Evolutionary conservation across 2,113 vertebrate genomes (phyloP).

Genomic region (Epinephelus moara): DNA sequence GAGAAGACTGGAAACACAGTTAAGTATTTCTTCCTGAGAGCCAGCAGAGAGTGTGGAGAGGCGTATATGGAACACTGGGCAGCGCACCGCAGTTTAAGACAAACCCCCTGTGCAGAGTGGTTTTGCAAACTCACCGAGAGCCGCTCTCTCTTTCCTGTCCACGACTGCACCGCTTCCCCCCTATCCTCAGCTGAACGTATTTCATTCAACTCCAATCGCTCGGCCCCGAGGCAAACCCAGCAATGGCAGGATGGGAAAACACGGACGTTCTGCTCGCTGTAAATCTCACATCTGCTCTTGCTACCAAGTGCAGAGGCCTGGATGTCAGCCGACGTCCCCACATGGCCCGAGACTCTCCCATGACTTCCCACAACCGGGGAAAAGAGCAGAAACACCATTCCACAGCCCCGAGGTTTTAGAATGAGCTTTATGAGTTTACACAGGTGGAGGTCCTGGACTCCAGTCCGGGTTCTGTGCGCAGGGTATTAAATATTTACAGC

Average conservation of each 20-base stretch:
- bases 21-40: constrained; percentile 58
- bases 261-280: constrained; percentile 48
- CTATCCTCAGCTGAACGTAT: constrained; percentile 45
- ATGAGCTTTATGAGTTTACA: constrained; percentile 72
- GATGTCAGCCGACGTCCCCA: constrained; percentile 60
- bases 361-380: constrained; percentile 49
- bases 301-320: constrained; percentile 44
- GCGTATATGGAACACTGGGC: constrained; percentile 53
- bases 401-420: constrained; percentile 53
- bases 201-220: constrained; percentile 56
- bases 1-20: constrained; percentile 54
- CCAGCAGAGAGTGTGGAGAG: constrained; percentile 30
- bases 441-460: constrained; percentile 73
- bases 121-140: constrained; percentile 54
- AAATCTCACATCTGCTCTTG: constrained; percentile 71
- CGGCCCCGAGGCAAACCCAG: constrained; percentile 41
- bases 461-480: constrained; percentile 47
- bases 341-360: constrained; percentile 51
- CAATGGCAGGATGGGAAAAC: constrained; percentile 61
- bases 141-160: constrained; percentile 34
- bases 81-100: constrained; percentile 48
- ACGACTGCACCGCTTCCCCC: background rate
- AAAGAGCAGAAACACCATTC: constrained; percentile 53
- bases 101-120: constrained; percentile 38
- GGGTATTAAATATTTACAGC: constrained; percentile 70